Conservation (phyloP, 2,113 vertebrate genomes). For the Narcine bancroftii region DNA sequence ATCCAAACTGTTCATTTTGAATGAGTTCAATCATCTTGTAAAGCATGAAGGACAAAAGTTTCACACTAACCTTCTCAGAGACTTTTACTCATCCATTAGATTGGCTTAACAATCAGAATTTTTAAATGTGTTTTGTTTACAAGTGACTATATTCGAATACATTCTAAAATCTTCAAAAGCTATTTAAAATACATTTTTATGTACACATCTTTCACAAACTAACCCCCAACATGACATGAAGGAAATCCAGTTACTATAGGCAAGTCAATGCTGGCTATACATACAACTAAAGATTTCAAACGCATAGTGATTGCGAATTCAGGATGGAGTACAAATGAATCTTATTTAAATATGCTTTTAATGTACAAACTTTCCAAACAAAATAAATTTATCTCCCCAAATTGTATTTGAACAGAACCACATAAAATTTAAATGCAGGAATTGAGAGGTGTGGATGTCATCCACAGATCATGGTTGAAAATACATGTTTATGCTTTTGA, state of each 20-base stretch:
- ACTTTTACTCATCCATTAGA: background rate
- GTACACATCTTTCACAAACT: background rate
- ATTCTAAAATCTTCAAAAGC: too few species aligned
- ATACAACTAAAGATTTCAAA: background rate
- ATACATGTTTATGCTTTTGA: background rate
- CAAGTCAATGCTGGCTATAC: background rate
- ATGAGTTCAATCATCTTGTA: background rate
- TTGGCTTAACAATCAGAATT: background rate
- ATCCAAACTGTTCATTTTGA: background rate
- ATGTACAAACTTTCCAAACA: too few species aligned
- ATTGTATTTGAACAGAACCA: background rate
- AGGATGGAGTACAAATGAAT: background rate
- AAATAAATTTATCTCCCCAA: background rate
- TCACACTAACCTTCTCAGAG: background rate
- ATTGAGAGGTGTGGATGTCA: background rate
- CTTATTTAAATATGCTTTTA: background rate
- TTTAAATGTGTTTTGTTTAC: background rate
- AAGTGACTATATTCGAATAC: background rate
- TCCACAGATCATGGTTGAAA: background rate
- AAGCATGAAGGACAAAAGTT: background rate
- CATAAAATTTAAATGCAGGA: background rate
- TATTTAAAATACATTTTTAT: too few species aligned
- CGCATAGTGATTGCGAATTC: background rate
- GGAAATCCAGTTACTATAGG: background rate
- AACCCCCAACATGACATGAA: background rate